Percentiles rank a stretch among this genome's conserved stretches.
These are phyloP conservation scores for Pseudococcus longispinus DNA, from an alignment of 2,888 invertebrate species.

Conservation along the genomic window DNA sequence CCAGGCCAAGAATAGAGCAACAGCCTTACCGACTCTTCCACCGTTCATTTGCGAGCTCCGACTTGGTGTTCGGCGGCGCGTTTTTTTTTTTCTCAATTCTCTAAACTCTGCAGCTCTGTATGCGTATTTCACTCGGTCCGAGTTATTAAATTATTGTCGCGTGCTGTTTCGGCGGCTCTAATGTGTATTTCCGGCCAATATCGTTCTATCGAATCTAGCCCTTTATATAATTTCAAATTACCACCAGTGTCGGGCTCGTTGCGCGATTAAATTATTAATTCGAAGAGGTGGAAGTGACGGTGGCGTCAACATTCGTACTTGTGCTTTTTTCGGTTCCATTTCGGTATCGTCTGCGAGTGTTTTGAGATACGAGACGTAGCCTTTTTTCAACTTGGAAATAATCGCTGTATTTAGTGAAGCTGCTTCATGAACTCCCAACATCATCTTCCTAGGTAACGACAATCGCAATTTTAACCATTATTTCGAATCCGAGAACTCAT, in stretches of 20 bases:
- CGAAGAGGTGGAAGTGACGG: not conserved
- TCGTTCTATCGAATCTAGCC: not conserved
- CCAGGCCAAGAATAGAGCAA: constrained; percentile 56
- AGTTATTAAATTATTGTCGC: constrained; percentile 47
- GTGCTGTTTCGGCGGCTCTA: constrained; percentile 36
- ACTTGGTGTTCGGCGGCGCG: not conserved
- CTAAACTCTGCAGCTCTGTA: not conserved
- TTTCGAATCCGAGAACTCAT: not conserved
- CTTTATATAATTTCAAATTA: not conserved
- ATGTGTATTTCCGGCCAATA: constrained; percentile 46
- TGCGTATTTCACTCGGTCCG: not conserved
- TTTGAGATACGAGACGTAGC: not conserved
- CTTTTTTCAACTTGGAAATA: not conserved
- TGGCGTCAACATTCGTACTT: not conserved
- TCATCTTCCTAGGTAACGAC: not conserved
- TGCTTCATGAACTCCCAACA: not conserved
- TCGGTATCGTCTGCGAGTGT: not conserved
- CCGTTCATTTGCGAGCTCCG: constrained; percentile 27
- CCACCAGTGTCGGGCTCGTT: not conserved
- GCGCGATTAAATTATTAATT: not conserved
- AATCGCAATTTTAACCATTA: not conserved
- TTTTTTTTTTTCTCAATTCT: constrained; percentile 1
- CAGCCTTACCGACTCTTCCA: constrained; percentile 41
- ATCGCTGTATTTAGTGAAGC: not conserved
- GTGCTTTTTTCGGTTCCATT: not conserved